These are phyloP conservation scores for Masticophis lateralis DNA, from an alignment of 2,797 vertebrate species.

Conservation along the genomic window DNA sequence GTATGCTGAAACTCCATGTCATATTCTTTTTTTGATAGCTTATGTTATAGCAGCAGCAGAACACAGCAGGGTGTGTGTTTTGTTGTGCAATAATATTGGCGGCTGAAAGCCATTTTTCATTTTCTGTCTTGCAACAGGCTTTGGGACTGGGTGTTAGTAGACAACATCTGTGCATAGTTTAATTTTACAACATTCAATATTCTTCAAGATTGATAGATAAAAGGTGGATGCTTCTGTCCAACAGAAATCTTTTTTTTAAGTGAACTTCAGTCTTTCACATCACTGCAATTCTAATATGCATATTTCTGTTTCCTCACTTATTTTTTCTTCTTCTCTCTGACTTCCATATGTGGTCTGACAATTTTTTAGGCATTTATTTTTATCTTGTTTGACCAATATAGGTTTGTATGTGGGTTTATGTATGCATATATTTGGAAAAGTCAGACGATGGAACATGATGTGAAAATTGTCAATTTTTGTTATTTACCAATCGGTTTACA, in stretches of 20 bases:
- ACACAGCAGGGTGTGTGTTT: constrained; percentile 44
- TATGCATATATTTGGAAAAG: not conserved
- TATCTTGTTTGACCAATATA: not conserved
- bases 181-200: not conserved
- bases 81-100: constrained; percentile 47
- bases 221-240: not conserved
- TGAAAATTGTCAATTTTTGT: not conserved
- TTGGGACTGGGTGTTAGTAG: constrained; percentile 20
- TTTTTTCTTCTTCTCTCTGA: not conserved
- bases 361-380: not conserved
- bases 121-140: not conserved
- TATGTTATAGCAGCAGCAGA: constrained; percentile 50
- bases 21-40: constrained; percentile 45
- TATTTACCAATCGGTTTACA: not conserved
- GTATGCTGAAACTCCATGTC: constrained; percentile 54
- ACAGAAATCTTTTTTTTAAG: rapidly evolving
- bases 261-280: not conserved
- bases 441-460: not conserved
- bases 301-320: not conserved
- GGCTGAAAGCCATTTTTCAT: not conserved
- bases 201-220: not conserved
- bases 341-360: too few relatives aligned
- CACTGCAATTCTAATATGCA: not conserved
- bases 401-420: not conserved
- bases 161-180: rapidly evolving